These are phyloP conservation scores for Ophioninae sp. DNA, from an alignment of 2,888 invertebrate genomes.

Conservation along the genomic window DNA sequence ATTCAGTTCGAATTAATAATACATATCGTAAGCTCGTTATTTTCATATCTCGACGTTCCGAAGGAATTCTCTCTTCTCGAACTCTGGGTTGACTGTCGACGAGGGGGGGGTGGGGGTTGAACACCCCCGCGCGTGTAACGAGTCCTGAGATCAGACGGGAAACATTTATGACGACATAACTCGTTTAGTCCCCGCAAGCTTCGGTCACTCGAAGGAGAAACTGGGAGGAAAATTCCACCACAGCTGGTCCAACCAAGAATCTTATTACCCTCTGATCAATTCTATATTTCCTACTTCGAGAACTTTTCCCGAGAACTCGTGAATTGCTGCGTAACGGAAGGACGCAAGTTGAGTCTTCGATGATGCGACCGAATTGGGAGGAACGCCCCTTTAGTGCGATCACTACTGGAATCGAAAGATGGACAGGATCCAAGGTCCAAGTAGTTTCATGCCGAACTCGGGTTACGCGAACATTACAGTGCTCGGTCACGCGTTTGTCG, in stretches of 20 bases:
- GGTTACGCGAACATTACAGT: constrained; percentile 39
- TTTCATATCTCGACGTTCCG: constrained; percentile 58
- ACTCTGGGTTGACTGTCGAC: not conserved
- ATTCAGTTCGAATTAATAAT: constrained; percentile 62
- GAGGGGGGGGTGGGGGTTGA: not conserved
- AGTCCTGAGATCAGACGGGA: constrained; percentile 64
- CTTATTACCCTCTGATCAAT: constrained; percentile 63
- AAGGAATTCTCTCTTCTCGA: constrained; percentile 17
- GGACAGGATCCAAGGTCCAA: constrained; percentile 13
- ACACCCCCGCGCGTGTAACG: constrained; percentile 45
- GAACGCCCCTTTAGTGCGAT: not conserved
- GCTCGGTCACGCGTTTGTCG: constrained; percentile 47
- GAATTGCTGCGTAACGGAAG: not conserved
- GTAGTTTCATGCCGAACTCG: constrained; percentile 15
- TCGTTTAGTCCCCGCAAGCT: constrained; percentile 65
- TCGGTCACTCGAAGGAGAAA: constrained; percentile 31
- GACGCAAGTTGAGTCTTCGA: not conserved
- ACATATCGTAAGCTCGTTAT: constrained; percentile 60
- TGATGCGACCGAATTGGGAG: constrained; percentile 2
- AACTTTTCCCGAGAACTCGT: not conserved
- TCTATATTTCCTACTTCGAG: constrained; percentile 47
- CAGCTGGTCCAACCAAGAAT: constrained; percentile 64
- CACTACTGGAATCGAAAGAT: not conserved
- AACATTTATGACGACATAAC: constrained; percentile 72
- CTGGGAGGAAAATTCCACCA: constrained; percentile 24